phyloP scores from a whole-genome alignment of 2,113 vertebrate genomes.

The Eretmochelys imbricata region DNA sequence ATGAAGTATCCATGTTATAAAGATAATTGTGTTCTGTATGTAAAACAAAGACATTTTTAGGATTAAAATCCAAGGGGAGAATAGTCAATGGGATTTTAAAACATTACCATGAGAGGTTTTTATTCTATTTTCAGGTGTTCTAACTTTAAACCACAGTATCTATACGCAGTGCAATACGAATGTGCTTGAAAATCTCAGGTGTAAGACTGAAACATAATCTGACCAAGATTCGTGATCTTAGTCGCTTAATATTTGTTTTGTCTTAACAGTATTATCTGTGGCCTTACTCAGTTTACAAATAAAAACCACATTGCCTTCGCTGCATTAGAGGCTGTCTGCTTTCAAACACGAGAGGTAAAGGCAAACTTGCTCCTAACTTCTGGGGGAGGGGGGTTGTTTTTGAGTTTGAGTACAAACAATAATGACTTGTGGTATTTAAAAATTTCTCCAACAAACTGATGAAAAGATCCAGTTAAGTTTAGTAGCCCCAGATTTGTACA shows the following conservation, averaged over 20 bases:
- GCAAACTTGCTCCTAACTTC: not conserved
- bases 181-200: not conserved
- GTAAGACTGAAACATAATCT: not conserved
- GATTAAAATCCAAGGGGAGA: not conserved
- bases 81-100: not conserved
- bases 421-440: not conserved
- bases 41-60: not conserved
- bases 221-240: not conserved
- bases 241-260: not conserved
- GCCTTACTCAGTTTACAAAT: constrained; percentile 99
- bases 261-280: constrained; percentile 93
- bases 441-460: not conserved
- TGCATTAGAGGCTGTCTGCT: constrained; percentile 97
- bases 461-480: not conserved
- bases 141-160: constrained; percentile 21
- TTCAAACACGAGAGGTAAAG: constrained; percentile 96
- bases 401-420: not conserved
- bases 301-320: constrained; percentile 96
- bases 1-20: not conserved
- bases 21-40: not conserved
- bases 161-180: not conserved
- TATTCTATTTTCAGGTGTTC: not conserved
- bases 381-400: not conserved
- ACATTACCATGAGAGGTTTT: not conserved
- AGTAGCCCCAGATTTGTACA: not conserved